Base-by-base conservation (phyloP, 2,113 vertebrate species). In the Dipodomys spectabilis region DNA sequence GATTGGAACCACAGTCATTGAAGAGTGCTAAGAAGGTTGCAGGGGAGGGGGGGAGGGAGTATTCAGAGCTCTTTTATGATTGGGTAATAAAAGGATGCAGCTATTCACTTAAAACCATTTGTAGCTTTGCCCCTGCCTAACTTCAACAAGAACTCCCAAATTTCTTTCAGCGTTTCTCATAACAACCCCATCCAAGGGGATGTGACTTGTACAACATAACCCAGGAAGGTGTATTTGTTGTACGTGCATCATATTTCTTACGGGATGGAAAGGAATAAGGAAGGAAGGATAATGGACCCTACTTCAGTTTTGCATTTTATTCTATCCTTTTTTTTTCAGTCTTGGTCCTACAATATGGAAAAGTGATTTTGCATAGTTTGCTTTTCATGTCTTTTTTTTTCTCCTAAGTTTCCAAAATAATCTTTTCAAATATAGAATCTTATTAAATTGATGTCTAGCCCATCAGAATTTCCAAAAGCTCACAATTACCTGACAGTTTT, bases 1-100 rank as follows among this genome's bases (percentile, higher is more conserved):
- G 68, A 97, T 98, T 95, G 98, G 98, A 60, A 98, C 98, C 16
- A 98, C 98, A 28, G 98, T 99, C 91, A 96, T 98, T 74, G 98
- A 99, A 96, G 99, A 98, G 96, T 98, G 98, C 96, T 99, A 67
- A 94, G 65, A 91, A 69, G 39, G 39, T 39, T 39, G 39, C 39
- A 39, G 39, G 39, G 39, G 3, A 57, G 53, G 15, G 12, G 12
- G 53, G 53, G 60, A n/a, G 32, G 35, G 62, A 25, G 7, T 16
- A 6, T 39, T 11, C 8, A 81, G 85, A 9, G 53, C 35, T 69
- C 60, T 88, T 86, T 87, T 25, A 64, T 82, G 60, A 90, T 9
- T 69, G 28, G 35, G 2, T 83, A 89, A 86, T 93, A 90, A 95
- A 93, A 68, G 32, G 81, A 23, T 44, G 19, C 68, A 84, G 79